These are phyloP conservation scores for Megaceryle alcyon DNA, from an alignment of 2,797 vertebrate species.

Conservation along the genomic window DNA sequence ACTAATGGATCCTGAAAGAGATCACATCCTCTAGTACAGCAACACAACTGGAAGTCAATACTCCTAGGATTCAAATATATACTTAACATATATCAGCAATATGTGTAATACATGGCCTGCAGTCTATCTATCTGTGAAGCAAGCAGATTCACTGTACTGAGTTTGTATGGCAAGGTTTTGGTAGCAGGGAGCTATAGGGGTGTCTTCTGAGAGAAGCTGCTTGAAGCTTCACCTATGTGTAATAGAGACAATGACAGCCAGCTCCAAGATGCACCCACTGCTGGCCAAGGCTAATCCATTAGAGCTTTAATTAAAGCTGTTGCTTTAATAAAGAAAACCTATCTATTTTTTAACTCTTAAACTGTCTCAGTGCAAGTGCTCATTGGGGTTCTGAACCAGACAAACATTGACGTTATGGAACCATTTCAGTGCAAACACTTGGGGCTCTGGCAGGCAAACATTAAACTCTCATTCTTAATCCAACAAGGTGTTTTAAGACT, in stretches of 20 bases:
- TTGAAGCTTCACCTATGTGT: not conserved
- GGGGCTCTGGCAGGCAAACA: not conserved
- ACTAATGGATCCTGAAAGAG: not conserved
- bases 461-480: not conserved
- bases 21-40: not conserved
- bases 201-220: not conserved
- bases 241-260: not conserved
- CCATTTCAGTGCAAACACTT: not conserved
- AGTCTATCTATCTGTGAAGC: not conserved
- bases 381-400: not conserved
- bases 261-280: not conserved
- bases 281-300: not conserved
- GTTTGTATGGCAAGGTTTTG: not conserved
- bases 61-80: not conserved
- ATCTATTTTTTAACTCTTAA: not conserved
- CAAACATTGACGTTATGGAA: not conserved
- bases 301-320: not conserved
- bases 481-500: not conserved
- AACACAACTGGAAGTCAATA: not conserved
- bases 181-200: not conserved
- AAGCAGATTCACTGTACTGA: not conserved
- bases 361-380: not conserved
- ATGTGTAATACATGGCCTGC: accelerated
- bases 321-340: not conserved
- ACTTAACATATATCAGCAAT: not conserved